Evolutionary conservation across 1,140 invertebrate genomes (phyloP).

Genomic region (Bactericera cockerelli): DNA sequence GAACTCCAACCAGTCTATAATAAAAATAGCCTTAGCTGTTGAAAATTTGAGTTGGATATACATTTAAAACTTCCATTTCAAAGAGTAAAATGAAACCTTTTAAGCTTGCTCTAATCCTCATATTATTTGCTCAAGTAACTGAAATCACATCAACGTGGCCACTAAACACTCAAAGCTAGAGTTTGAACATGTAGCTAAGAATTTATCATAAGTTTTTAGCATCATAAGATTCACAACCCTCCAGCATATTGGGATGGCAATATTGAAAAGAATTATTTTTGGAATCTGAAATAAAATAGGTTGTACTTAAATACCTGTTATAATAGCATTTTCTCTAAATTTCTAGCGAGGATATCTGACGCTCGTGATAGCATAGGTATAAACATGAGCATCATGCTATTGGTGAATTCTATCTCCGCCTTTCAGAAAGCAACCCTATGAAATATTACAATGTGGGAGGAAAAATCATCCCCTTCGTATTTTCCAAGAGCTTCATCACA

Average conservation of each 20-base stretch:
- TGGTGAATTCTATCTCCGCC: conserved; percentile 2
- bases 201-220: too few species aligned
- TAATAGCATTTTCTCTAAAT: not conserved
- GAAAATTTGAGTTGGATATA: too few species aligned
- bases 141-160: too few species aligned
- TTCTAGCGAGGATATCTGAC: not conserved
- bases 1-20: too few species aligned
- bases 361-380: not conserved
- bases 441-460: not conserved
- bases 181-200: too few species aligned
- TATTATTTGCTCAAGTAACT: too few species aligned
- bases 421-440: conserved; percentile 7
- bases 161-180: too few species aligned
- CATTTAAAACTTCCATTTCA: too few species aligned
- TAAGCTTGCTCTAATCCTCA: too few species aligned
- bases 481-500: conserved; percentile 6
- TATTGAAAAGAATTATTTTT: not conserved
- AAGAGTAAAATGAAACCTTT: too few species aligned
- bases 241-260: not conserved
- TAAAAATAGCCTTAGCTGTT: too few species aligned
- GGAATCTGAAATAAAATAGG: not conserved
- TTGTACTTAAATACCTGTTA: not conserved
- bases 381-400: not conserved
- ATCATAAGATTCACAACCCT: too few species aligned
- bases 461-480: not conserved